Conservation (phyloP, 2,888 invertebrate species). For the Hetaerina titia region DNA sequence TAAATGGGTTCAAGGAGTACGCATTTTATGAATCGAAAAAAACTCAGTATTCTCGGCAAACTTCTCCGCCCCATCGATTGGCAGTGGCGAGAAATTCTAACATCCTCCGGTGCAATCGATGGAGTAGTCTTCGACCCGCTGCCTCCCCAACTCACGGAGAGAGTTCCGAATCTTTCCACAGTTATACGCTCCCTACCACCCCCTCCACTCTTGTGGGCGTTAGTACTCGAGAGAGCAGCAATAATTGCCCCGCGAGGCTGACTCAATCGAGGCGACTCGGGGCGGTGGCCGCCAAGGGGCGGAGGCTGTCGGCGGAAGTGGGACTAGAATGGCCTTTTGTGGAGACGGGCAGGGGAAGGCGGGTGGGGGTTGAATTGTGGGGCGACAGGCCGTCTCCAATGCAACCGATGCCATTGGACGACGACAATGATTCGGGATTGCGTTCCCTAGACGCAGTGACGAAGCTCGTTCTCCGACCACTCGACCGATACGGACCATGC, state of each 20-base stretch:
- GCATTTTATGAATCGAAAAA: too few species aligned
- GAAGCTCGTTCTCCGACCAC: background rate
- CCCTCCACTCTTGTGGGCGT: background rate
- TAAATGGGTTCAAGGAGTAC: too few species aligned
- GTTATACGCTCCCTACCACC: background rate
- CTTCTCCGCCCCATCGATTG: too few species aligned
- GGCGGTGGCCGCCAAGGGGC: background rate
- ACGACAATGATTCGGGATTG: background rate
- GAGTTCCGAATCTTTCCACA: background rate
- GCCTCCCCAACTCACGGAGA: background rate
- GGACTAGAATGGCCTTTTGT: background rate
- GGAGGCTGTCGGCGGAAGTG: background rate
- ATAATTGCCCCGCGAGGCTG: background rate
- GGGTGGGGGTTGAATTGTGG: background rate
- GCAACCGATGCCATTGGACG: background rate
- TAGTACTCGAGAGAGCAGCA: background rate
- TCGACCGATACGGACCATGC: background rate
- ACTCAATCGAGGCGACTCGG: background rate
- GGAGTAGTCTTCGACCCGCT: background rate
- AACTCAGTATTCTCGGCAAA: too few species aligned
- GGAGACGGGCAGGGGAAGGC: background rate
- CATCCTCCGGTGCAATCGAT: too few species aligned
- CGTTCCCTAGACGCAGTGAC: background rate
- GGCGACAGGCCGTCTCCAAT: background rate
- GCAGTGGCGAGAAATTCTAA: too few species aligned